Base-by-base conservation (phyloP, 1,140 invertebrate species). In the Bombyx mori region DNA sequence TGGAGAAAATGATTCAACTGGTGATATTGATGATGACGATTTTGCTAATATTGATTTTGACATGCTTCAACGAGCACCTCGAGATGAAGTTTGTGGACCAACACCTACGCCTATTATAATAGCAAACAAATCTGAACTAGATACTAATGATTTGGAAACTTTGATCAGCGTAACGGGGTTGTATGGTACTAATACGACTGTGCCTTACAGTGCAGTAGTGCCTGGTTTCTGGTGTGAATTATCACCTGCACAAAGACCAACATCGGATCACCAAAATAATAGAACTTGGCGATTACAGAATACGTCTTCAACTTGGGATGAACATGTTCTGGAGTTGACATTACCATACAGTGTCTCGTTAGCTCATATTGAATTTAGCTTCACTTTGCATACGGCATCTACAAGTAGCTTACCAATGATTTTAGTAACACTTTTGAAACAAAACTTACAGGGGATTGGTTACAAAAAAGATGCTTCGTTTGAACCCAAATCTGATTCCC, bases 161-260 rank as follows among this genome's bases (percentile, higher is more conserved):
- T 66, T 89, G 56, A 76, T 82, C 53, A 67, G 75, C 6, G 63
- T 89, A 42, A 86, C 80, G 7, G 86, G 83, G 9, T 79, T 77
- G 22, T 80, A 81, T 49, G 83, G 84, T 18, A 80, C 88, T 91
- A 91, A 85, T 78, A 89, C 74, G 71, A 91, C 77, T 82, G 90
- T 79, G 64, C 90, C 91, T 3, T 97, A 96, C 75, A 92, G 93
- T 53, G 95, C 95, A 6, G 96, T 95, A n/a, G 94, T 97, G 1
- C 95, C 96, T 2, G 92, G 95, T 42, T 97, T 96, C 82, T 97
- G 96, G 97, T 94, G 92, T 63, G 95, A 97, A 88, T 91, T 97
- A 71, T 95, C 96, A 69, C 96, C 97, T 61, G 95, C 94, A 18
- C 95, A 96, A 75, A 92, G 96, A 59, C 95, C 97, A 63, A 89